Conservation (phyloP, 1,140 invertebrate genomes). For the Cherax quadricarinatus region DNA sequence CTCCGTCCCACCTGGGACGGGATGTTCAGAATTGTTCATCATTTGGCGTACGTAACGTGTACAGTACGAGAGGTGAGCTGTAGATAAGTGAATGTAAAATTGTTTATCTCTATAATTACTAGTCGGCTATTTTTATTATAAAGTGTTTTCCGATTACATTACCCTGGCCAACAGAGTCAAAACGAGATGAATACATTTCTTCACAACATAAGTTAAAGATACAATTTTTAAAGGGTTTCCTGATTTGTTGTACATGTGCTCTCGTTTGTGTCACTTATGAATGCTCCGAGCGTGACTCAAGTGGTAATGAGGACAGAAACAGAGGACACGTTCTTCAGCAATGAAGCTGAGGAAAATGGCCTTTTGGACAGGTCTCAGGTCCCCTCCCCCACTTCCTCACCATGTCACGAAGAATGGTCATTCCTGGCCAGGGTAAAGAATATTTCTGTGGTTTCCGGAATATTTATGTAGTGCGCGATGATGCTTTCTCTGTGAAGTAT, state of each 20-base stretch:
- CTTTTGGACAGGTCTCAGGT: not conserved
- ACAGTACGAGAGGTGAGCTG: conserved; percentile 58
- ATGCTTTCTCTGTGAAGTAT: conserved; percentile 66
- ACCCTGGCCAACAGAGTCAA: conserved; percentile 56
- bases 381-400: not conserved
- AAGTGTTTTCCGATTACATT: conserved; percentile 66
- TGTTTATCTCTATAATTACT: conserved; percentile 71
- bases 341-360: not conserved
- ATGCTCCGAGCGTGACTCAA: conserved; percentile 16
- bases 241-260: conserved; percentile 54
- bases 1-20: conserved; percentile 29
- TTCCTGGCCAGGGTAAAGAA: conserved; percentile 62
- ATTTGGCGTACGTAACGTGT: conserved; percentile 49
- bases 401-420: conserved; percentile 13
- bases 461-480: conserved; percentile 70
- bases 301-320: not conserved
- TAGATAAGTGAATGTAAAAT: conserved; percentile 71
- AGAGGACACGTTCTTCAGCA: not conserved
- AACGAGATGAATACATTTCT: conserved; percentile 21
- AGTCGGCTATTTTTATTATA: conserved; percentile 72
- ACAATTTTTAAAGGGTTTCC: conserved; percentile 28
- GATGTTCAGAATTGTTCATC: conserved; percentile 37
- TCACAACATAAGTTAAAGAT: conserved; percentile 45
- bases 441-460: conserved; percentile 69
- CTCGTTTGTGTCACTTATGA: conserved; percentile 34